Base-by-base conservation (phyloP, 2,888 invertebrate species). In the Hydraecia micacea region DNA sequence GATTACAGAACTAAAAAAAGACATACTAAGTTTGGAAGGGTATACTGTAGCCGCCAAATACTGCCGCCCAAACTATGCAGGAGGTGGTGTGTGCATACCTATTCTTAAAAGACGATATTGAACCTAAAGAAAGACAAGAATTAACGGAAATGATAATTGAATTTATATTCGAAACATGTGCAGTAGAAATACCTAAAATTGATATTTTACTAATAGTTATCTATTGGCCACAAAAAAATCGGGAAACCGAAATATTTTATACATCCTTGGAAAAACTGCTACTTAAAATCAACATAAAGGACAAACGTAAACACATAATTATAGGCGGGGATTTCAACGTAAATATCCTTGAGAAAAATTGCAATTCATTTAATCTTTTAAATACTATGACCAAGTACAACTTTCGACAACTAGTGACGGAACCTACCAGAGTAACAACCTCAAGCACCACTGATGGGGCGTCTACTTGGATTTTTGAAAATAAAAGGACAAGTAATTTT, bases 81-180 rank as follows among this genome's bases (percentile, higher is more conserved):
- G 52, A 21, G 68, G 68, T 68, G 68, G 68, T 28, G 68, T 68
- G 68, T 68, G 68, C 36, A 69, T n/a, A n/a, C n/a, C n/a, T 68
- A 36, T 39, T 70, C 21, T 70, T 55, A 55, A 55, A 70, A 39
- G n/a, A 70, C 9, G 55, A 70, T 70, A 70, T 55, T 55, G 69
- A 70, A 55, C 39, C 0, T 15, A 70, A 55, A 36, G n/a, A 36
- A 55, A 55, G 69, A n/a, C 52, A 55, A 70, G 36, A 70, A 55
- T 70, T 69, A 52, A 69, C 69, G 18, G 52, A 69, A 36, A 25
- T 69, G 32, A 25, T n/a, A 15, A 13, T n/a, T 60, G 58, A n/a
- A 15, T 60, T 15, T 60, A n/a, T 60, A 60, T 60, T 60, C n/a
- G 15, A 60, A 28, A 28, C 60, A 7, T 18, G 49, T 68, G 60